Conservation (phyloP, 2,888 invertebrate species). For the Euclidia mi region DNA sequence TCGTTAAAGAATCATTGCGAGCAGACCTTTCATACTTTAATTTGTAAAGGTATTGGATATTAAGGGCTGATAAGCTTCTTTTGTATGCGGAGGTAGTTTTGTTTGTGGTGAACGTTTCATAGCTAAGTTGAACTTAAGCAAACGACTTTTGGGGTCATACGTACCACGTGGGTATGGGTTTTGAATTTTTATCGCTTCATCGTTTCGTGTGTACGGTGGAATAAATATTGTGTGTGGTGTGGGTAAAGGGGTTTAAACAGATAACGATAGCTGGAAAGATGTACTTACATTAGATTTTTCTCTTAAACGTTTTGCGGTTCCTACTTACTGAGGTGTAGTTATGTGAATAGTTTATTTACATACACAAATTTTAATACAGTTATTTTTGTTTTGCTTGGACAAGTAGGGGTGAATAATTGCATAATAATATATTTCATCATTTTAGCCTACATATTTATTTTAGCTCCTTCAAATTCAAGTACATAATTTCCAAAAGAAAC, state of each 20-base stretch:
- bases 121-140: slow-evolving; percentile 34
- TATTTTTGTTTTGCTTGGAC: no score
- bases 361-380: no score
- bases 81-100: slow-evolving; percentile 48
- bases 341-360: no score
- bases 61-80: slow-evolving; percentile 58
- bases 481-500: no score
- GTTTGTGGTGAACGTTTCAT: slow-evolving; percentile 46
- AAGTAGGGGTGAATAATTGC: no score
- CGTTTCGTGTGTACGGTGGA: slow-evolving; percentile 11
- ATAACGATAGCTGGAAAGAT: slow-evolving; percentile 4
- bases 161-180: slow-evolving; percentile 31
- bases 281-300: slow-evolving; percentile 5
- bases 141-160: slow-evolving; percentile 31
- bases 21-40: slow-evolving; percentile 69
- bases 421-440: no score
- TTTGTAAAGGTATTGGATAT: slow-evolving; percentile 72
- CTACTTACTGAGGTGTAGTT: no score
- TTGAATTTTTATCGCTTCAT: slow-evolving; percentile 35
- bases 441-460: no score
- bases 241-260: slow-evolving; percentile 18
- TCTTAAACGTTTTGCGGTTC: neutral
- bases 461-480: no score
- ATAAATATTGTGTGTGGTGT: slow-evolving; percentile 15
- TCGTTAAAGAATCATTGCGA: slow-evolving; percentile 65